phyloP scores from a whole-genome alignment of 2,113 vertebrate species.

The Atractosteus spatula region DNA sequence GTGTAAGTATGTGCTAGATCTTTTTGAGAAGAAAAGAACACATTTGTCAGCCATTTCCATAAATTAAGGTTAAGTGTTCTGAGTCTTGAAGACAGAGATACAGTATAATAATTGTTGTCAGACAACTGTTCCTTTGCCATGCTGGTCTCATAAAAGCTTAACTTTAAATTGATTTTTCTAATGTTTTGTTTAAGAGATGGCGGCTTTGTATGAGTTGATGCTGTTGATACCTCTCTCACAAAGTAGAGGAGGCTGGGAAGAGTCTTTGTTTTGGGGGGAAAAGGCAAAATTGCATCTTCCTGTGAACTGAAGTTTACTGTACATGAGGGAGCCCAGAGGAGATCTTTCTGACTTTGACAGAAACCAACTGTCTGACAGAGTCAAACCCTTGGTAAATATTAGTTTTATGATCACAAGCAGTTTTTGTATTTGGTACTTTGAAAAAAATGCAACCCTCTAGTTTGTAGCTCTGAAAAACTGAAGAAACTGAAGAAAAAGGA shows the following conservation, averaged over 20 bases:
- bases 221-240: neutral
- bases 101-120: constrained; percentile 32
- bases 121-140: constrained; percentile 29
- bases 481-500: no score
- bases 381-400: neutral
- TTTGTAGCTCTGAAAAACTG: no score
- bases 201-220: neutral
- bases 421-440: neutral
- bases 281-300: neutral
- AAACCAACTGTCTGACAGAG: neutral
- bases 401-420: neutral
- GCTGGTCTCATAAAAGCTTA: constrained; percentile 27
- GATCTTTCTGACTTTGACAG: neutral
- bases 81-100: constrained; percentile 24
- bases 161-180: constrained; percentile 39
- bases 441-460: neutral
- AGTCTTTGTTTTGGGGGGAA: neutral
- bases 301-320: neutral
- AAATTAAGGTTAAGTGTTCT: constrained; percentile 29
- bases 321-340: neutral
- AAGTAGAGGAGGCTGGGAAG: neutral
- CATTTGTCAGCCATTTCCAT: constrained; percentile 36
- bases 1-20: constrained; percentile 28
- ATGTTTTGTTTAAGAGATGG: constrained; percentile 23
- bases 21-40: constrained; percentile 5